These are phyloP conservation scores for Heterotilapia buettikoferi DNA, from an alignment of 2,113 vertebrate genomes.

Conservation along the genomic window DNA sequence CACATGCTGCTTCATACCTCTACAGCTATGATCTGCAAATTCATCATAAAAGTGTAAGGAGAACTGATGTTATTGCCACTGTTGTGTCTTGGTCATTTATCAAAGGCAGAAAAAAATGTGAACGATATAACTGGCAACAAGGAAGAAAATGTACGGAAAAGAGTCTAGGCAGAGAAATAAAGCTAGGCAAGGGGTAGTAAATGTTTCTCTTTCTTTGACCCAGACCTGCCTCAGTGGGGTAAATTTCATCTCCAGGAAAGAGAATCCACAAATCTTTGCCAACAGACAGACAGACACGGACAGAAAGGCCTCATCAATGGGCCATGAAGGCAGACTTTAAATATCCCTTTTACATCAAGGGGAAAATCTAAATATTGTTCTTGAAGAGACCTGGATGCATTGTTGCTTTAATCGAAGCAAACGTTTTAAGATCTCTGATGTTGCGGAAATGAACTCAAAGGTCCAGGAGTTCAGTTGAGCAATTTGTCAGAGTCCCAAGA, in stretches of 20 bases:
- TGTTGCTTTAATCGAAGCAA: constrained; percentile 36
- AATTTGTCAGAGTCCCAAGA: constrained; percentile 17
- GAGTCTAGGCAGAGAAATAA: not conserved
- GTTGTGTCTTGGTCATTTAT: not conserved
- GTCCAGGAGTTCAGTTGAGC: constrained; percentile 11
- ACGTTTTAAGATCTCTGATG: constrained; percentile 13
- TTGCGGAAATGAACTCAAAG: constrained; percentile 48
- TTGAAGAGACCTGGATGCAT: constrained; percentile 36
- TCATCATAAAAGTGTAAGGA: not conserved
- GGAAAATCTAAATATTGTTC: constrained; percentile 48
- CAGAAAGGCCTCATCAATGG: constrained; percentile 47
- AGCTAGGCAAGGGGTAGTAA: not conserved
- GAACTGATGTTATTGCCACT: not conserved
- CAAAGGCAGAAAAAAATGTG: not conserved
- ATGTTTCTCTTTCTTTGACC: constrained; percentile 29
- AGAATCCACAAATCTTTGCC: constrained; percentile 51
- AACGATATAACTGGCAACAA: not conserved
- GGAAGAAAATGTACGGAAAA: not conserved
- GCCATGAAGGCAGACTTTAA: constrained; percentile 42
- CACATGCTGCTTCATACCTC: not conserved
- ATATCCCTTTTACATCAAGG: constrained; percentile 47
- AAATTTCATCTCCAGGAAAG: constrained; percentile 47
- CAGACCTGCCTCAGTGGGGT: constrained; percentile 27
- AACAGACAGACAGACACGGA: constrained; percentile 36
- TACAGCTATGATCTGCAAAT: not conserved